Evolutionary conservation across 1,140 invertebrate genomes (phyloP).

Genomic region (Zaprionus tsacasi): DNA sequence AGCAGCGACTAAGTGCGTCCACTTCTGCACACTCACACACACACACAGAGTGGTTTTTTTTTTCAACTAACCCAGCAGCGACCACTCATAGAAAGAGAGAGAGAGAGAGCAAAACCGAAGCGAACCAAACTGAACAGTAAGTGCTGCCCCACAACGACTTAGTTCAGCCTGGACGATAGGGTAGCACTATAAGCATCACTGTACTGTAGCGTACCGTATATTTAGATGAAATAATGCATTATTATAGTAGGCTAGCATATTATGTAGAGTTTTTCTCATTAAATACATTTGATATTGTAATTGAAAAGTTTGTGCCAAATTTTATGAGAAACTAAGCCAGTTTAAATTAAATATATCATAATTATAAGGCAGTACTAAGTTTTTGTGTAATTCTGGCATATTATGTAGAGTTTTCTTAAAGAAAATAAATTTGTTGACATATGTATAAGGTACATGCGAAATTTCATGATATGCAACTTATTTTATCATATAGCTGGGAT

Average conservation of each 20-base stretch:
- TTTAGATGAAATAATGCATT: neutral
- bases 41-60: slow-evolving; percentile 44
- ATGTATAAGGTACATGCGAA: neutral
- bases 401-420: neutral
- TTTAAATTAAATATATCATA: too few relatives aligned
- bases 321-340: too few relatives aligned
- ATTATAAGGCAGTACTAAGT: too few relatives aligned
- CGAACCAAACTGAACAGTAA: slow-evolving; percentile 24
- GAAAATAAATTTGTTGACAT: neutral
- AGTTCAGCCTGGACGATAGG: neutral
- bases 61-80: slow-evolving; percentile 62
- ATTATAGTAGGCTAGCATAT: too few relatives aligned
- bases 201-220: neutral
- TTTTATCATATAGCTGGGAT: neutral
- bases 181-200: neutral
- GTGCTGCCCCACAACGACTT: neutral
- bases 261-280: too few relatives aligned
- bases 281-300: too few relatives aligned
- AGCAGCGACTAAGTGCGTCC: slow-evolving; percentile 56
- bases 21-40: slow-evolving; percentile 50
- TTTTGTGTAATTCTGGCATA: neutral
- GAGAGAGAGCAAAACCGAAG: slow-evolving; percentile 13
- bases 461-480: neutral
- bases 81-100: slow-evolving; percentile 49
- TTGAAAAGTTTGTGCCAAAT: too few relatives aligned